Evolutionary conservation across 1,140 invertebrate genomes (phyloP).

Genomic region (Megathymus violae): DNA sequence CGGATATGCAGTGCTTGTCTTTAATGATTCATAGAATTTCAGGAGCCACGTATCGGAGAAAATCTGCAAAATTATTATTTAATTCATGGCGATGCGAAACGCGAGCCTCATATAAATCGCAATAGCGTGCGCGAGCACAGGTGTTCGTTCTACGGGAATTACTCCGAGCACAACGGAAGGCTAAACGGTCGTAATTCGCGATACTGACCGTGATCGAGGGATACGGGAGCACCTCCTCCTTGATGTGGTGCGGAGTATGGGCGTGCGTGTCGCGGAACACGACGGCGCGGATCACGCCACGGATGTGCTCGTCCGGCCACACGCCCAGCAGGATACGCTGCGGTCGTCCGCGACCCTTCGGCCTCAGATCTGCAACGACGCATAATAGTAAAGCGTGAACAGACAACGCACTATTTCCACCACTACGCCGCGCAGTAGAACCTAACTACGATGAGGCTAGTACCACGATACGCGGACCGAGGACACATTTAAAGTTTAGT

Average conservation of each 20-base stretch:
- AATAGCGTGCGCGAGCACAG: constrained; percentile 50
- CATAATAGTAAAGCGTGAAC: constrained; percentile 80
- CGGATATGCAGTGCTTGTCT: background rate
- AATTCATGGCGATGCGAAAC: constrained; percentile 41
- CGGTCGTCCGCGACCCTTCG: constrained; percentile 94
- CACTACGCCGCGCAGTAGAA: constrained; percentile 4
- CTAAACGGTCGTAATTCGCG: constrained; percentile 29
- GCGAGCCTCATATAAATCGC: constrained; percentile 51
- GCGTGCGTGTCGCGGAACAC: constrained; percentile 93
- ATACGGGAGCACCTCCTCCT: constrained; percentile 76
- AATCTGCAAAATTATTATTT: constrained; percentile 26
- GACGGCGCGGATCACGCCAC: constrained; percentile 94
- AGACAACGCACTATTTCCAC: constrained; percentile 51
- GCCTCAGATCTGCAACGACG: constrained; percentile 89
- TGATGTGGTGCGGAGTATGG: constrained; percentile 85
- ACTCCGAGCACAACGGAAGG: constrained; percentile 15
- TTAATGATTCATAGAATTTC: constrained; percentile 14
- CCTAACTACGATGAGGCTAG: constrained; percentile 7
- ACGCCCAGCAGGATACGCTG: constrained; percentile 94
- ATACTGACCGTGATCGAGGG: constrained; percentile 81
- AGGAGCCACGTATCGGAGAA: background rate
- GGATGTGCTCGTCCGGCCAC: constrained; percentile 96
- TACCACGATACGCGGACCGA: background rate
- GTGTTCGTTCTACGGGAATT: constrained; percentile 10
- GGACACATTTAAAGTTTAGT: background rate